These are phyloP conservation scores for Aphidius colemani DNA, from an alignment of 2,888 invertebrate species.

Conservation along the genomic window DNA sequence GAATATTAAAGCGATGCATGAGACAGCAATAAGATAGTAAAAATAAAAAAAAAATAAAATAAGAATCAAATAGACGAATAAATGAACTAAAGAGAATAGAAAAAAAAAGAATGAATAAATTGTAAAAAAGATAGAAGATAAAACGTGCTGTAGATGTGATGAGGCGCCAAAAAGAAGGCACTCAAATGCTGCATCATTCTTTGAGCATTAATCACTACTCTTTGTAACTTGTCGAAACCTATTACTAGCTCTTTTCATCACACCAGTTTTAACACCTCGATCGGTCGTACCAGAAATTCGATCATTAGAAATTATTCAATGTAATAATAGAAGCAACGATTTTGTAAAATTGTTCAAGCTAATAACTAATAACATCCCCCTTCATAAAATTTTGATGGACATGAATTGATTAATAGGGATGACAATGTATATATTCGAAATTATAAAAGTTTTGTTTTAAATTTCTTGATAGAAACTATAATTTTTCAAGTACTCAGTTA, in stretches of 20 bases:
- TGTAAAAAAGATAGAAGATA: conserved; percentile 12
- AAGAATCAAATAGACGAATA: conserved; percentile 12
- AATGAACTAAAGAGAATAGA: conserved; percentile 16
- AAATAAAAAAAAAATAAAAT: conserved; percentile 12
- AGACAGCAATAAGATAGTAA: conserved; percentile 9
- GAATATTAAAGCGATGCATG: conserved; percentile 10
- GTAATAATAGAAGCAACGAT: conserved; percentile 44
- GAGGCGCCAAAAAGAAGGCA: conserved; percentile 42
- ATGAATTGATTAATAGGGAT: conserved; percentile 4
- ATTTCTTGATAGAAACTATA: too few species aligned
- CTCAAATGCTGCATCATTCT: conserved; percentile 51
- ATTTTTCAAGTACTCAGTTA: too few species aligned
- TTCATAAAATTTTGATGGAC: conserved; percentile 16
- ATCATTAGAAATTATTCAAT: conserved; percentile 56
- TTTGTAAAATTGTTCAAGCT: conserved; percentile 31
- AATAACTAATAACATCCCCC: conserved; percentile 33
- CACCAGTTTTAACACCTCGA: conserved; percentile 26
- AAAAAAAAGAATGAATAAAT: conserved; percentile 16
- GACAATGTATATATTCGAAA: neutral
- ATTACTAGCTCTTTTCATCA: conserved; percentile 25
- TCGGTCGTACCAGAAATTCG: conserved; percentile 42
- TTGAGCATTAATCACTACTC: conserved; percentile 54
- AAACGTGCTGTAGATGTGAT: conserved; percentile 37
- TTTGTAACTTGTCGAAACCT: conserved; percentile 30
- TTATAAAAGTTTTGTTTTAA: too few species aligned